A percentile compares a stretch with the other conserved stretches of the same genome.
Evolutionary conservation across 1,140 invertebrate genomes (phyloP).

Genomic region (Drosophila yakuba): DNA sequence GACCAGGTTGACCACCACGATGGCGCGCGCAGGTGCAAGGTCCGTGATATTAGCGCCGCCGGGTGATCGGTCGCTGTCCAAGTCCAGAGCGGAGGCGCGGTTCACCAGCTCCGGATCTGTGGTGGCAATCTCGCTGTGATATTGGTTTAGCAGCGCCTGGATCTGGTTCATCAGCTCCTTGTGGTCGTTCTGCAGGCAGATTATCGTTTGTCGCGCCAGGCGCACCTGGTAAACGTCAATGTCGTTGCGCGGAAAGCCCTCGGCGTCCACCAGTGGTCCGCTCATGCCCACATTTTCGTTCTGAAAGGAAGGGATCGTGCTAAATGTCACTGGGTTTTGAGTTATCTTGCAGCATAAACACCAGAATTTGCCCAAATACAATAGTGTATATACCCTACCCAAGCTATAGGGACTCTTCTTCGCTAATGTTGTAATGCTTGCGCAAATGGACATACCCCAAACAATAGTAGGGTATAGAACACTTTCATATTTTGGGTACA

Average conservation of each 20-base stretch:
- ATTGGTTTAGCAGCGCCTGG: slow-evolving; percentile 88
- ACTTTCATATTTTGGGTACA: neutral
- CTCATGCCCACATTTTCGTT: slow-evolving; percentile 94
- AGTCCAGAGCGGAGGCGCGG: slow-evolving; percentile 63
- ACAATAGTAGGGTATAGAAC: neutral
- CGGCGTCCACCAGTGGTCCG: slow-evolving; percentile 92
- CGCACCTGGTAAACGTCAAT: slow-evolving; percentile 97
- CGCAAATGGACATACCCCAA: neutral
- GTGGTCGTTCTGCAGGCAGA: slow-evolving; percentile 96
- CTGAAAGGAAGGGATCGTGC: slow-evolving; percentile 11
- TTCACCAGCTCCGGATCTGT: slow-evolving; percentile 70
- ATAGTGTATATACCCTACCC: neutral
- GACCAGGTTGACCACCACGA: slow-evolving; percentile 91
- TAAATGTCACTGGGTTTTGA: neutral
- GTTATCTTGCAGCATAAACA: too few relatives aligned
- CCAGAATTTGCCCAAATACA: too few relatives aligned
- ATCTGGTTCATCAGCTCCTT: slow-evolving; percentile 94
- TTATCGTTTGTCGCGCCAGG: slow-evolving; percentile 93
- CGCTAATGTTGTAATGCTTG: neutral
- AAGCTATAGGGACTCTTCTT: neutral
- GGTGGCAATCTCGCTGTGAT: slow-evolving; percentile 85
- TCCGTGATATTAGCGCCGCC: slow-evolving; percentile 33
- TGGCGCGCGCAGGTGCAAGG: slow-evolving; percentile 82
- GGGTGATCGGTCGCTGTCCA: slow-evolving; percentile 28
- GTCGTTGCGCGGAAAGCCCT: slow-evolving; percentile 94